phyloP scores from a whole-genome alignment of 1,140 invertebrate genomes.

The Ephestia elutella region DNA sequence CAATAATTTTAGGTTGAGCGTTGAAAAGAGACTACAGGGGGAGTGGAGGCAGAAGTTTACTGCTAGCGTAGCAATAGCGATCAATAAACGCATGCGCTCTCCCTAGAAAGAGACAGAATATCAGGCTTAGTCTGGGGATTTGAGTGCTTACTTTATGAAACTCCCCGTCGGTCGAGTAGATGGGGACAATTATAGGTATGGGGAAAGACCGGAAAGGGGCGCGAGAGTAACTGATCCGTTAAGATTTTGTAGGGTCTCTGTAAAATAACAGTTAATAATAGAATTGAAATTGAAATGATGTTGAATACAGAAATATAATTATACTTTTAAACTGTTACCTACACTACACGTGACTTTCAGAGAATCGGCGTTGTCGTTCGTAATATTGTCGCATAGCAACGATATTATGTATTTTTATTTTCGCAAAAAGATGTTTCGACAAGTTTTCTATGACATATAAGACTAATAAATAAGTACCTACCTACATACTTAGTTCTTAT shows the following conservation, averaged over 20 bases:
- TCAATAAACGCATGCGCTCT: constrained; percentile 3
- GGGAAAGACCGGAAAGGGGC: background rate
- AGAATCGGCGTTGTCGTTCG: no score
- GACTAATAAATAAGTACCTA: no score
- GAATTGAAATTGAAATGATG: background rate
- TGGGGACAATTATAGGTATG: background rate
- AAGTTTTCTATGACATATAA: no score
- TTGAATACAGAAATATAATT: no score
- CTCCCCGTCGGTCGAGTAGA: background rate
- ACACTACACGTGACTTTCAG: no score
- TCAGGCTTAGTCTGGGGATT: background rate
- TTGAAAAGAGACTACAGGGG: background rate
- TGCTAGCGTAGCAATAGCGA: background rate
- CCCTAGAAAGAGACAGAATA: background rate
- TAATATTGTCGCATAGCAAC: no score
- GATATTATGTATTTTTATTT: no score
- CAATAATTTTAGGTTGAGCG: background rate
- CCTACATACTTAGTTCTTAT: no score
- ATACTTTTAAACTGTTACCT: no score
- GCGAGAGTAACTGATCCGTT: background rate
- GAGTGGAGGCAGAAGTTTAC: background rate
- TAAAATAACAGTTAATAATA: no score
- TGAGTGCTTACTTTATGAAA: background rate
- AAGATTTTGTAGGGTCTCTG: no score
- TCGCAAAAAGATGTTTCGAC: no score